Evolutionary conservation across 2,888 invertebrate species (phyloP).

Genomic region (Meganola albula): DNA sequence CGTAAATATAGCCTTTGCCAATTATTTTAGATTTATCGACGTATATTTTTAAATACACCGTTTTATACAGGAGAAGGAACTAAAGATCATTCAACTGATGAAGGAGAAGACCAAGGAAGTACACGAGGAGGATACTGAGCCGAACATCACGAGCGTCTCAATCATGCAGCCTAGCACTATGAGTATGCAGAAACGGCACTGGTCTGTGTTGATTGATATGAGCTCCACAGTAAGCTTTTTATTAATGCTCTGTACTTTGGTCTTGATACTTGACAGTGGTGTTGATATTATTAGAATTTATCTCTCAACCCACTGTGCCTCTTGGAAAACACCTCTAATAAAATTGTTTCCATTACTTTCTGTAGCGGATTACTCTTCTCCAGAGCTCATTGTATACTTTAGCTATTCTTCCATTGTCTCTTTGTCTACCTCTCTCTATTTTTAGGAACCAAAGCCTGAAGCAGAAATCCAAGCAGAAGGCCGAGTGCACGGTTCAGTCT

Average conservation of each 20-base stretch:
- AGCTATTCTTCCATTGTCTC: too few relatives aligned
- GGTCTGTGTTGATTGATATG: constrained; percentile 46
- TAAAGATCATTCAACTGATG: constrained; percentile 58
- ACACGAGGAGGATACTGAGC: constrained; percentile 41
- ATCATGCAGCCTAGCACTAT: constrained; percentile 40
- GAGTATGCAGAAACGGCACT: constrained; percentile 46
- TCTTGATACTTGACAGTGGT: too few relatives aligned
- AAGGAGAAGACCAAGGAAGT: constrained; percentile 54
- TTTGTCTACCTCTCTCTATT: too few relatives aligned
- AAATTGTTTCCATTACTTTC: too few relatives aligned
- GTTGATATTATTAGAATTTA: too few relatives aligned
- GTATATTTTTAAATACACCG: background rate
- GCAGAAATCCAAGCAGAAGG: constrained; percentile 55
- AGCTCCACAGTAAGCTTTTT: too few relatives aligned
- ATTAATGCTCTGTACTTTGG: too few relatives aligned
- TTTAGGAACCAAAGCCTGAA: constrained; percentile 60
- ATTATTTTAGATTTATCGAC: background rate
- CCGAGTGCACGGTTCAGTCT: constrained; percentile 55
- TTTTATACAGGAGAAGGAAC: constrained; percentile 41
- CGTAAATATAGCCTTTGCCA: constrained; percentile 33
- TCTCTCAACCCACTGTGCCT: too few relatives aligned
- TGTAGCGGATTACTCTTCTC: too few relatives aligned
- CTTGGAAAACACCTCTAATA: too few relatives aligned
- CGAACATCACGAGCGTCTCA: constrained; percentile 30
- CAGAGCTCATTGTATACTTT: too few relatives aligned